Base-by-base conservation (phyloP, 2,113 vertebrate species). In the Erythrolamprus reginae region DNA sequence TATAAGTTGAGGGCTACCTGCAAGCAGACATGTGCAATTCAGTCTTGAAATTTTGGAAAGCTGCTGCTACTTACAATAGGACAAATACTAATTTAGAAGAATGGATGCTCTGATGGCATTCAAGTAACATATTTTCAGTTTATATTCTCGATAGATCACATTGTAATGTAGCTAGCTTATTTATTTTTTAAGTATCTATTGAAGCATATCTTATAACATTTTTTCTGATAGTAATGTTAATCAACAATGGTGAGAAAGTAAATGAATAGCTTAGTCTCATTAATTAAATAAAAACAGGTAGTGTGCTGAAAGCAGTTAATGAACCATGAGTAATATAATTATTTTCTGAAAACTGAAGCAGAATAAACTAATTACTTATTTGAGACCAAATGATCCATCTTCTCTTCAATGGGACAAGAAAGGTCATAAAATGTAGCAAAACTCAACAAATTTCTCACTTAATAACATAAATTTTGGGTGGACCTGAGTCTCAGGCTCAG, bases 221-320 rank as follows among this genome's bases (percentile, higher is more conserved):
- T 95, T 95, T 95, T 95, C 94, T 93, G 92, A 94, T 96, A 95
- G 91, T 94, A 95, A 95, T 94, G 91, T 95, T 95, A 95, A 94
- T 96, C 95, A 96, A 95, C 91, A 93, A 92, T 94, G 87, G 93
- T 93, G 95, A 95, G 92, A 85, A 96, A 94, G 87, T 93, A 95
- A 96, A 90, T 94, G 94, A 95, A 94, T 90, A 94, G 85, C 94
- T 94, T 90, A 91, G 95, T 96, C 89, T 92, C 93, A 88, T 87
- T 96, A 96, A 96, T 96, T 95, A 95, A 95, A 94, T 94, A 95
- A 95, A 96, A 91, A 93, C 92, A 38, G 56, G 92, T 96, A 90
- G 93, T 96, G 91, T 96, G 56, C 92, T 96, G 88, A 91, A 97
- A 96, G 95, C 93, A 95, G 93, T 96, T 95, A 95, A 96, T 95